These are phyloP conservation scores for Halichoerus grypus DNA, from an alignment of 2,113 vertebrate species.

Conservation along the genomic window DNA sequence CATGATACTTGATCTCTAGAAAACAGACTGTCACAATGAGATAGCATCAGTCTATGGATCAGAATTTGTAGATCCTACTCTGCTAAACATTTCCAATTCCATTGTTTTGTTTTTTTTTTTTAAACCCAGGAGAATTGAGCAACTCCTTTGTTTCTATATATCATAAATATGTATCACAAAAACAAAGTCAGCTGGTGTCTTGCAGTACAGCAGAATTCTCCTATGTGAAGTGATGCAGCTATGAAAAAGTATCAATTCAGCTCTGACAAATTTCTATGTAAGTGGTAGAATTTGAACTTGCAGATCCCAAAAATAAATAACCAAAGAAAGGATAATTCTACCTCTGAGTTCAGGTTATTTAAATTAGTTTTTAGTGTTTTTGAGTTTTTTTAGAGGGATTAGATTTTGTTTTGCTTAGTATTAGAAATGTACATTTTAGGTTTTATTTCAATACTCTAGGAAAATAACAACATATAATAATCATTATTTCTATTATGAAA, in stretches of 20 bases:
- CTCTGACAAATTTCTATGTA: neutral
- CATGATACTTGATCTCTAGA: neutral
- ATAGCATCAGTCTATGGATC: neutral
- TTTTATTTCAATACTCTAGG: neutral
- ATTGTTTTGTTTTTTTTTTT: neutral
- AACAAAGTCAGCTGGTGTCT: neutral
- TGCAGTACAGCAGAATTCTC: neutral
- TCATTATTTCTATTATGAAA: constrained; percentile 11
- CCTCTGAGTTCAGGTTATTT: neutral
- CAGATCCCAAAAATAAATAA: neutral
- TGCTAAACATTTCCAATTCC: neutral
- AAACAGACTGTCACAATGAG: neutral
- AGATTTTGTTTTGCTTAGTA: constrained; percentile 10
- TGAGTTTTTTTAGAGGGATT: neutral
- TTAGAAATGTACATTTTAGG: neutral
- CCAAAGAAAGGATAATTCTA: neutral
- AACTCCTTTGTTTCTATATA: neutral
- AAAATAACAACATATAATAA: neutral
- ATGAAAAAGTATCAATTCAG: neutral
- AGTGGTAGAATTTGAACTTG: neutral
- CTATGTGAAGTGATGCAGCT: neutral
- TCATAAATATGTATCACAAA: neutral
- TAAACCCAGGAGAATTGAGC: neutral
- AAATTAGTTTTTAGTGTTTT: neutral
- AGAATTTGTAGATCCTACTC: neutral